Base-by-base conservation (phyloP, 2,113 vertebrate genomes). In the Girardinichthys multiradiatus region DNA sequence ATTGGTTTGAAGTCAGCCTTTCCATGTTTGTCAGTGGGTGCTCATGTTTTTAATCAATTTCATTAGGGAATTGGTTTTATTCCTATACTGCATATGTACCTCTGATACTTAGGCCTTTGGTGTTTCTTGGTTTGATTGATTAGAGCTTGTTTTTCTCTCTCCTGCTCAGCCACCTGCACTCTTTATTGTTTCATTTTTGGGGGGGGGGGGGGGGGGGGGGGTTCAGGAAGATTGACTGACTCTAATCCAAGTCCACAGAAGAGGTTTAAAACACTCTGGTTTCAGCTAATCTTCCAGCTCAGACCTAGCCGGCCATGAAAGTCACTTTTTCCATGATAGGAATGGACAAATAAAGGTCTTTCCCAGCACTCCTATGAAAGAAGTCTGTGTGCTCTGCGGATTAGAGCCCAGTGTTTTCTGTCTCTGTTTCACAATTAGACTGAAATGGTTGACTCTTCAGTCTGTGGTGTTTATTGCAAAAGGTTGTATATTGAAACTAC, bases 271-370 rank as follows among this genome's bases (percentile, higher is more conserved):
- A 94, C 94, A 94, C 98, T 99, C 95, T 89, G 92, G 97, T 98
- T 99, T 97, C 97, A 97, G 92, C 94, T 98, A 98, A 98, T 98
- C 97, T 97, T 77, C 93, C 95, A 96, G 96, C 94, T 94, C 94
- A 96, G 95, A 92, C 94, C 91, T 87, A 92, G 90, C 87, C 90
- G 92, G 94, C 94, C 94, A 87, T 95, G 94, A 95, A 95, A 95
- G 94, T 91, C 78, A 84, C 94, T 93, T 89, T 91, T 90, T 93
- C 90, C 74, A 87, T 92, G 88, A 80, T 91, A 93, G 89, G 89
- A 95, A 94, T 94, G 93, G 93, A 93, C 95, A 95, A 96, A 95
- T 95, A 94, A 94, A 94, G 93, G 83, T 92, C 91, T 94, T 91
- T 94, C 92, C 93, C 91, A 91, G 86, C 70, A 30, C 79, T 83